Evolutionary conservation across 2,797 vertebrate species (phyloP).

Genomic region (Anabas testudineus): DNA sequence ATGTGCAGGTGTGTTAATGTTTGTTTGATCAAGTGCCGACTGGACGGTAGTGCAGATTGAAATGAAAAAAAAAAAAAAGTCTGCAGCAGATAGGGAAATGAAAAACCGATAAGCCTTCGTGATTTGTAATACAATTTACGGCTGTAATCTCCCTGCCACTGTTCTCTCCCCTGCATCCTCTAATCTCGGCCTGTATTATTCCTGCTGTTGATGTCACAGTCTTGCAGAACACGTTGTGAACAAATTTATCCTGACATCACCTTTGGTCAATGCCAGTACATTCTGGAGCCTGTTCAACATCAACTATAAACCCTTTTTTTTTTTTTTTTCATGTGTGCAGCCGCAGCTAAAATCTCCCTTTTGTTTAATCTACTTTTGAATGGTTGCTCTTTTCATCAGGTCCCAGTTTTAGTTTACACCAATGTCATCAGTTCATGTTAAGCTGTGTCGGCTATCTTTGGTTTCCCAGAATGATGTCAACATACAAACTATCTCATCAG

Average conservation of each 20-base stretch:
- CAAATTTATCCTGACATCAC: slow-evolving; percentile 43
- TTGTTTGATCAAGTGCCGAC: slow-evolving; percentile 14
- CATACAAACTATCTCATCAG: slow-evolving; percentile 7
- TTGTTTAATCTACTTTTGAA: too few species aligned
- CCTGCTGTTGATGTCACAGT: slow-evolving; percentile 63
- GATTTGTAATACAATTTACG: slow-evolving; percentile 79
- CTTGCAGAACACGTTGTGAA: slow-evolving; percentile 34
- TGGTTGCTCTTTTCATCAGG: too few species aligned
- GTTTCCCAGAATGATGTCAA: background rate
- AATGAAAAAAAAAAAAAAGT: slow-evolving; percentile 38
- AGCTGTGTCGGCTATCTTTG: background rate
- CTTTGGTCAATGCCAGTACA: slow-evolving; percentile 21
- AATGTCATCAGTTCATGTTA: background rate
- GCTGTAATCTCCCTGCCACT: slow-evolving; percentile 74
- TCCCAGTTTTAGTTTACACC: background rate
- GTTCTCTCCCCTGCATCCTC: slow-evolving; percentile 52
- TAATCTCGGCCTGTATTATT: slow-evolving; percentile 75
- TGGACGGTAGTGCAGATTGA: slow-evolving; percentile 18
- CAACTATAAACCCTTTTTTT: background rate
- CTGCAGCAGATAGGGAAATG: slow-evolving; percentile 47
- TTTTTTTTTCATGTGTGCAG: background rate
- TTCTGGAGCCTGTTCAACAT: slow-evolving; percentile 12
- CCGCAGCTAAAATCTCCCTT: background rate
- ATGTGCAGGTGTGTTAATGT: slow-evolving; percentile 37
- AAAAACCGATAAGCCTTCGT: slow-evolving; percentile 72